Evolutionary conservation across 2,888 invertebrate species (phyloP).

Genomic region (Helleia helle): DNA sequence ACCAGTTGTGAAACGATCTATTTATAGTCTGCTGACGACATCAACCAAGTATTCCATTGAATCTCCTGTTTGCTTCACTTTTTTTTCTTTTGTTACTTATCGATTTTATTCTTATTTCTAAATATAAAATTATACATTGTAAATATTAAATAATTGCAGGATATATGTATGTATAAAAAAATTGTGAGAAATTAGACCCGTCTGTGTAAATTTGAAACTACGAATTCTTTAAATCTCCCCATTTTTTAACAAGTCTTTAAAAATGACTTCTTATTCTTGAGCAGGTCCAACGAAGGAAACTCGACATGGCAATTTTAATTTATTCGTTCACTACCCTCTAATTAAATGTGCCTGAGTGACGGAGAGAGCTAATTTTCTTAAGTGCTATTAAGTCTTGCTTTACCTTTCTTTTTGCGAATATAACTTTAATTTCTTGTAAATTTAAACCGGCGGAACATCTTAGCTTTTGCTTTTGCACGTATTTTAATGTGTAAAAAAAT

Average conservation of each 20-base stretch:
- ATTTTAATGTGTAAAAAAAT: too few relatives aligned
- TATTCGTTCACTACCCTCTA: conserved; percentile 1
- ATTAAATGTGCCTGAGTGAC: neutral
- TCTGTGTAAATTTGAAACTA: too few relatives aligned
- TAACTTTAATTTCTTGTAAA: too few relatives aligned
- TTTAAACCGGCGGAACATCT: too few relatives aligned
- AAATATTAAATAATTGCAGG: too few relatives aligned
- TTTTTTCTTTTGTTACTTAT: neutral
- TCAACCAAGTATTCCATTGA: conserved; percentile 48
- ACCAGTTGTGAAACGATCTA: conserved; percentile 43
- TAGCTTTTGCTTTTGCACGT: too few relatives aligned
- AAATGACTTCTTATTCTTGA: neutral
- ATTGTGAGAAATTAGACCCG: too few relatives aligned
- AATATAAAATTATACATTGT: too few relatives aligned
- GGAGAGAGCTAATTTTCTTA: neutral
- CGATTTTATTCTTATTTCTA: too few relatives aligned
- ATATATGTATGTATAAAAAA: too few relatives aligned
- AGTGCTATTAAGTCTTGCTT: neutral
- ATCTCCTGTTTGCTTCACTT: conserved; percentile 33
- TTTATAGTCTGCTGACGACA: conserved; percentile 56
- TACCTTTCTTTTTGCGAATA: too few relatives aligned
- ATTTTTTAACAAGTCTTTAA: too few relatives aligned
- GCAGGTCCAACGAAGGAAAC: neutral
- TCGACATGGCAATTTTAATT: conserved; percentile 2
- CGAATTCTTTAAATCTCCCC: neutral